Conservation (phyloP, 2,888 invertebrate species). For the Augiades crinisus region DNA sequence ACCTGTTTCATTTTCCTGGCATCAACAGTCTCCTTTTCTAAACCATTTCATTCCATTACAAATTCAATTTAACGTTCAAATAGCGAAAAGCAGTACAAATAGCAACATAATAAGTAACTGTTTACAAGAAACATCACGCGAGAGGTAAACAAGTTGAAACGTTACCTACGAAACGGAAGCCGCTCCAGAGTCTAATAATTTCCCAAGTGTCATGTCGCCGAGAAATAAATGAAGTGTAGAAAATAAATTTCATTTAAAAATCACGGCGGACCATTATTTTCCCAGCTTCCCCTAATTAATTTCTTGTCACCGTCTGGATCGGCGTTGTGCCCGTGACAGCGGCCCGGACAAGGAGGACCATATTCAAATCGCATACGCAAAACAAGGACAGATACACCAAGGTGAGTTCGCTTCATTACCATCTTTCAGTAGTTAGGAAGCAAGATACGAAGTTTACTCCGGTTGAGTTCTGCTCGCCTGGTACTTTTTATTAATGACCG, state of each 20-base stretch:
- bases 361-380: slow-evolving; percentile 29
- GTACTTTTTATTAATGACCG: slow-evolving; percentile 67
- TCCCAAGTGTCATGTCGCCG: slow-evolving; percentile 77
- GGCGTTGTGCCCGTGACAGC: slow-evolving; percentile 74
- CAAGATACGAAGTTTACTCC: slow-evolving; percentile 68
- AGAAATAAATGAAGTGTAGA: slow-evolving; percentile 78
- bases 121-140: slow-evolving; percentile 33
- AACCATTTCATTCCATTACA: neutral
- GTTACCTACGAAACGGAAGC: slow-evolving; percentile 55
- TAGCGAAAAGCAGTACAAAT: slow-evolving; percentile 31
- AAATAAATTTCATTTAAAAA: slow-evolving; percentile 81
- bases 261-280: slow-evolving; percentile 78
- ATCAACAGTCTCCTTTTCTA: neutral
- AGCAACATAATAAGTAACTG: neutral
- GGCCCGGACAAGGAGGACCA: slow-evolving; percentile 47
- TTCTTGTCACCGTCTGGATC: slow-evolving; percentile 78
- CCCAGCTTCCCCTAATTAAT: slow-evolving; percentile 78
- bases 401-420: slow-evolving; percentile 75
- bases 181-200: slow-evolving; percentile 72
- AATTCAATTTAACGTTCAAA: slow-evolving; percentile 3
- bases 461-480: slow-evolving; percentile 61
- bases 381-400: slow-evolving; percentile 52
- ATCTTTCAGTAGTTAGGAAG: slow-evolving; percentile 75
- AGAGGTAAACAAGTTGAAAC: slow-evolving; percentile 61
- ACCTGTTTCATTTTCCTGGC: too few relatives aligned